These are phyloP conservation scores for Aphelenchoides fujianensis DNA, from an alignment of 1,140 invertebrate genomes.

Conservation along the genomic window DNA sequence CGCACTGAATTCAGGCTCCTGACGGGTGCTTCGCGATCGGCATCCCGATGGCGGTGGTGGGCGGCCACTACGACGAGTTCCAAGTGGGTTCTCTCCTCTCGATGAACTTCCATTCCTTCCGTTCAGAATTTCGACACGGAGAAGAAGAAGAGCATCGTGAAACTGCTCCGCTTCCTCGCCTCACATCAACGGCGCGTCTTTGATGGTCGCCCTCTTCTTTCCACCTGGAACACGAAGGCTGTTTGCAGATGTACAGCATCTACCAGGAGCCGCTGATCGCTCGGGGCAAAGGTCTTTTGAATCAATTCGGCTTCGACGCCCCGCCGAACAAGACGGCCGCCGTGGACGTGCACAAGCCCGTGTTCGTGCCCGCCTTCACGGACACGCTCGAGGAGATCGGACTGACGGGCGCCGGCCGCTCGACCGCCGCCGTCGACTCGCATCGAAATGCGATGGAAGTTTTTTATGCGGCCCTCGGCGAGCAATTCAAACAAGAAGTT, in stretches of 20 bases:
- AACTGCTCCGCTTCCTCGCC: conserved; percentile 27
- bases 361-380: not conserved
- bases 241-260: conserved; percentile 18
- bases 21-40: conserved; percentile 17
- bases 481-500: conserved; percentile 23
- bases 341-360: conserved; percentile 16
- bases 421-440: not conserved
- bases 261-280: conserved; percentile 14
- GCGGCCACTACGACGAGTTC: conserved; percentile 24
- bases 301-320: conserved; percentile 13
- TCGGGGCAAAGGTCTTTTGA: conserved; percentile 6
- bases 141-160: conserved; percentile 14
- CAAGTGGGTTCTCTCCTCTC: no score
- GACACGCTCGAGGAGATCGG: conserved; percentile 20
- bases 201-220: conserved; percentile 4
- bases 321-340: not conserved
- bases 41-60: conserved; percentile 20
- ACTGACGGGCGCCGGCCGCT: not conserved
- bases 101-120: conserved; percentile 1
- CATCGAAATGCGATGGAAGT: conserved; percentile 1
- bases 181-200: conserved; percentile 15
- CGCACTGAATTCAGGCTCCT: not conserved
- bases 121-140: conserved; percentile 33
- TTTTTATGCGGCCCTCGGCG: conserved; percentile 4
- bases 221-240: no score